Base-by-base conservation (phyloP, 30 jellyfish, hydroid and myxozoan genomes). In the Pelagia noctiluca region DNA sequence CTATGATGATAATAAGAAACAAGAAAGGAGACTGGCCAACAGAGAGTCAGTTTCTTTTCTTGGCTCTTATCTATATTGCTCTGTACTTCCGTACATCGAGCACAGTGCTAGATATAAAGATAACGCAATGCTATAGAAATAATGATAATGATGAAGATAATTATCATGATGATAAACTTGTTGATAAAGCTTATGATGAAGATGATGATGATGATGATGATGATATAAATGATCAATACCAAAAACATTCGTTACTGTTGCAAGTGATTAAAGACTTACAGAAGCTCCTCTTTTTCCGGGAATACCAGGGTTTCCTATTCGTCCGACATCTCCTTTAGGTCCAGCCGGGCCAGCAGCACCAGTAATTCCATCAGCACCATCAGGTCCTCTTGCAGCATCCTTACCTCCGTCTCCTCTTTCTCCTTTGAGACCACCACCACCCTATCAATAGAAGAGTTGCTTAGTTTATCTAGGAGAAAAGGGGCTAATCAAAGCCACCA, bases 401-500 rank as follows among this genome's bases (percentile, higher is more conserved):
- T 24, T 36, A 12, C 97, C 98, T 69, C 50, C 77, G 50, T 35
- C 90, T 22, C 98, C 98, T 69, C 88, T 30, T 19, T 74, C 88
- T n/a, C 99, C 99, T 30, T 96, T 83, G 8, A 70, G 23, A 24
- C 99, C 99, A 49, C 69, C 93, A 19, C 54, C 84, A 11, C 99
- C 99, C 96, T 86, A 63, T 4, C 28, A 52, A 75, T 28, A 53
- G 16, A 49, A 76, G 24, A 26, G 0, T 1, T 32, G 37, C 70
- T 19, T 54, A n/a, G n/a, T n/a, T n/a, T n/a, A n/a, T n/a, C n/a
- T n/a, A n/a, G n/a, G n/a, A n/a, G n/a, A n/a, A n/a, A n/a, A n/a
- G n/a, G n/a, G n/a, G n/a, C n/a, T n/a, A n/a, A n/a, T n/a, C n/a
- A n/a, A n/a, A n/a, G n/a, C n/a, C n/a, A n/a, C n/a, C n/a, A n/a